Conservation (phyloP, 2,113 vertebrate genomes). For the Verasper variegatus region DNA sequence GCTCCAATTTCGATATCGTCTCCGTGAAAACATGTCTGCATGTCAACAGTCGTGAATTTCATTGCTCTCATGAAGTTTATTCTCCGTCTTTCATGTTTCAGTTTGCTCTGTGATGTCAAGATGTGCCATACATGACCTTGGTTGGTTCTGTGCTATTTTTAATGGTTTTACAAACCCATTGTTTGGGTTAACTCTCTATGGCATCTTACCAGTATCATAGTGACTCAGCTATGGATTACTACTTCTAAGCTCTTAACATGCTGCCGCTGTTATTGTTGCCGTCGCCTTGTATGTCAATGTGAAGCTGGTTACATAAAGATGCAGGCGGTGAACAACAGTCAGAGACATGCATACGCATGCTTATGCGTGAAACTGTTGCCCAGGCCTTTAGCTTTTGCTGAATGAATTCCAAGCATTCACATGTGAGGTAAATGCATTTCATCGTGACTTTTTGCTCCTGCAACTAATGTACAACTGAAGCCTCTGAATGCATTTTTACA, state of each 20-base stretch:
- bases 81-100: conserved; percentile 36
- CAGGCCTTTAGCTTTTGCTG: conserved; percentile 26
- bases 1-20: conserved; percentile 22
- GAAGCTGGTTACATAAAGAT: conserved; percentile 18
- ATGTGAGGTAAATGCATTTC: conserved; percentile 31
- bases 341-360: conserved; percentile 23
- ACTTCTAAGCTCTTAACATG: conserved; percentile 38
- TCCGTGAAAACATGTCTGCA: conserved; percentile 41
- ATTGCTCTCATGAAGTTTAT: conserved; percentile 35
- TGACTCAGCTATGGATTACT: conserved; percentile 54
- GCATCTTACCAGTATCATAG: conserved; percentile 36
- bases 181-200: conserved; percentile 41
- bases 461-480: conserved; percentile 38
- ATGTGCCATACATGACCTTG: conserved; percentile 68
- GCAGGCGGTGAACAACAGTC: conserved; percentile 22
- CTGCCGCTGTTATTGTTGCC: conserved; percentile 36
- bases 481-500: conserved; percentile 55
- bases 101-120: conserved; percentile 53
- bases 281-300: conserved; percentile 45
- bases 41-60: conserved; percentile 32
- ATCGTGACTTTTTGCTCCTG: conserved; percentile 42
- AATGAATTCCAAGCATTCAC: conserved; percentile 16
- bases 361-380: conserved; percentile 12
- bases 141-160: conserved; percentile 57
- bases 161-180: conserved; percentile 36